Conservation (phyloP, 2,113 vertebrate genomes). For the Cathartes aura region DNA sequence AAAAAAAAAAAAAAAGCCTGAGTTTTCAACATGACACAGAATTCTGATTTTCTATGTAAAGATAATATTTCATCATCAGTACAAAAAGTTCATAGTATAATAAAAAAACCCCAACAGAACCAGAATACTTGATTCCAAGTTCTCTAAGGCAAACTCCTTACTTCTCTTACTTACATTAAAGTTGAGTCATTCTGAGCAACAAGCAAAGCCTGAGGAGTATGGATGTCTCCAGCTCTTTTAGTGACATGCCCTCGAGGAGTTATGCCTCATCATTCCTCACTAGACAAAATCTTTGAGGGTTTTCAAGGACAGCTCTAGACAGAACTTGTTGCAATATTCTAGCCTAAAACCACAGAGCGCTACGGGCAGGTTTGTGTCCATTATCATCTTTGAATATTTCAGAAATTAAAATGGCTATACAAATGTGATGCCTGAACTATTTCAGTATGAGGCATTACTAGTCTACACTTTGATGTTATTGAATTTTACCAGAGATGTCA, state of each 20-base stretch:
- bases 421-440: background rate
- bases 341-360: background rate
- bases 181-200: background rate
- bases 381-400: constrained; percentile 27
- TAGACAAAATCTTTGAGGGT: constrained; percentile 2
- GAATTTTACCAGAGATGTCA: background rate
- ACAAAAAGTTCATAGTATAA: background rate
- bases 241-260: background rate
- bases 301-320: constrained; percentile 44
- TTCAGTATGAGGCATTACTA: background rate
- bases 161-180: background rate
- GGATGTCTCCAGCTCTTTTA: background rate
- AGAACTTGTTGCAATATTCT: background rate
- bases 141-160: background rate
- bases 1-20: background rate
- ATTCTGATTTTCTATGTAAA: background rate
- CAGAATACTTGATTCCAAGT: background rate
- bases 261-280: background rate
- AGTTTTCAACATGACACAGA: background rate
- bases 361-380: background rate
- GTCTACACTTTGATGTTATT: background rate
- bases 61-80: background rate
- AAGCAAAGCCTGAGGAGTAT: background rate
- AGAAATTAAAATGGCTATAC: constrained; percentile 19
- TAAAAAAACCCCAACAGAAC: background rate